Evolutionary conservation across 2,113 vertebrate species (phyloP).

Genomic region (Pelecanoides urinatrix): DNA sequence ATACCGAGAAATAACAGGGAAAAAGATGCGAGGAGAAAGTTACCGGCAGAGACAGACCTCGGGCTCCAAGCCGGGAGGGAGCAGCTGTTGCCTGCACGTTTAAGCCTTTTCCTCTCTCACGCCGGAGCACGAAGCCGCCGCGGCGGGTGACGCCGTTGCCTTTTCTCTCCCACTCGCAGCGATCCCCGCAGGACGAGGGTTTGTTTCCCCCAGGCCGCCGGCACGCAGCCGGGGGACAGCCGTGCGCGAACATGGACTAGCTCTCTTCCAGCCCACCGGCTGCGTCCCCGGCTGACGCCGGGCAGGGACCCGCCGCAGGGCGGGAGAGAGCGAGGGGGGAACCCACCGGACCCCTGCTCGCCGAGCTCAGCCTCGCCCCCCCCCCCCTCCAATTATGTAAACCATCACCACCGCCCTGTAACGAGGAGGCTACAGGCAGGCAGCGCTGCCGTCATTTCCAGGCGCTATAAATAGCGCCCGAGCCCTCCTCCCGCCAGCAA

Average conservation of each 20-base stretch:
- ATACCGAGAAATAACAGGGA: background rate
- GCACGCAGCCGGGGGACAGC: background rate
- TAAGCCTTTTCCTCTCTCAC: background rate
- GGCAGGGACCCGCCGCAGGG: background rate
- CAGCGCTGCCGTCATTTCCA: conserved; percentile 53
- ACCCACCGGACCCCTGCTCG: background rate
- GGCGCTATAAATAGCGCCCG: conserved; percentile 46
- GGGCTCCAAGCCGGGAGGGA: background rate
- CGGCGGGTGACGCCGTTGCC: background rate
- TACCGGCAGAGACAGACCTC: background rate
- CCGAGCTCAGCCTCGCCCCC: background rate
- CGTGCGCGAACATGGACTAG: background rate
- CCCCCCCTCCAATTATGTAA: background rate
- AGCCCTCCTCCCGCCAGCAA: conserved; percentile 3
- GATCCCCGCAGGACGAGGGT: background rate
- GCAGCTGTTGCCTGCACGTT: background rate
- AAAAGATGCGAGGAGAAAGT: background rate
- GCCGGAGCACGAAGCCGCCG: background rate
- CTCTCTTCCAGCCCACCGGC: background rate
- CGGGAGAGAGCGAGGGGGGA: background rate
- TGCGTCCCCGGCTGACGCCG: background rate
- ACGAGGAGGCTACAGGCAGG: background rate
- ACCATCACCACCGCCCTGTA: background rate
- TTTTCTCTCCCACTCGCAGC: background rate
- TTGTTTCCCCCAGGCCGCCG: background rate